Base-by-base conservation (phyloP, 2,888 invertebrate species). In the Lathronympha strigana region DNA sequence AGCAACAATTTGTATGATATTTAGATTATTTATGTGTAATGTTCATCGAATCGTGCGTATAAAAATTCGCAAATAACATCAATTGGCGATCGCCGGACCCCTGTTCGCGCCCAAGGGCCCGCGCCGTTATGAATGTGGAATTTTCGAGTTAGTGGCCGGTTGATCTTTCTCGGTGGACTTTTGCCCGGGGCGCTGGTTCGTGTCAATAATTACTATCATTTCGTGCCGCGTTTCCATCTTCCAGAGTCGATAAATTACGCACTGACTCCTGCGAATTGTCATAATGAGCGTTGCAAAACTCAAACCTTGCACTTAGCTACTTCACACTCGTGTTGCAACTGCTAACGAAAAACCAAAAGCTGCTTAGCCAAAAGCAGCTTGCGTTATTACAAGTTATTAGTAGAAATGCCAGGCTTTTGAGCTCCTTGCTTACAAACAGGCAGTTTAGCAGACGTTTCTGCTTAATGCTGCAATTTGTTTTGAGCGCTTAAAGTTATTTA, bases 141-240 rank as follows among this genome's bases (percentile, higher is more conserved):
- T 90, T 90, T 88, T 88, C 87, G 83, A 87, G 82, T 89, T 88
- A 88, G 86, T 88, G 80, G 79, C 81, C 79, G 83, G 82, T 84
- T 87, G 84, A 86, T 88, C 83, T 85, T 86, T 81, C 76, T 77
- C 77, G 75, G 76, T 72, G 83, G 76, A 78, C 79, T 79, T 80
- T 79, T 71, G 81, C 82, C 72, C 74, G 71, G 76, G 83, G 86
- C 78, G 72, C 67, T 70, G 74, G 79, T 89, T 87, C 90, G 88
- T 90, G 91, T 89, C 90, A 90, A 87, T 90, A 91, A 91, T 90
- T 87, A 90, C 89, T 87, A 88, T 88, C 76, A 90, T 90, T 88
- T 84, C 82, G 78, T 74, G 75, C 78, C 72, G 76, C 80, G 72
- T 85, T 86, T 82, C 82, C 89, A 87, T 84, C 83, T 84, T 80